A percentile compares a stretch with the other conserved stretches of the same genome.
Conservation (phyloP, 2,888 invertebrate genomes). For the Lithosia quadra region DNA sequence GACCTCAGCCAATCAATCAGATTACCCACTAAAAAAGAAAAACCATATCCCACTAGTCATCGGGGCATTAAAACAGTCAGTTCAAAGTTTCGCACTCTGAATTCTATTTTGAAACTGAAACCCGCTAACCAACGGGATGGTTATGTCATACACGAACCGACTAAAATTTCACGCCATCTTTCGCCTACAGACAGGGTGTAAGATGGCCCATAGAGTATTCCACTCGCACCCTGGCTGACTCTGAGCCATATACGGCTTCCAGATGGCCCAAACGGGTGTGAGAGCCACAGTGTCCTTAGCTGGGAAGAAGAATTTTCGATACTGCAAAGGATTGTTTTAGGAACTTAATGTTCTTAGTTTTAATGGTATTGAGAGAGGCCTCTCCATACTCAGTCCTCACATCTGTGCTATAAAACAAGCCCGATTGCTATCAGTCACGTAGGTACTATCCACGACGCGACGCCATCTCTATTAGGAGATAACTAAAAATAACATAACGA, state of each 20-base stretch:
- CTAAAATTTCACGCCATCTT: no score
- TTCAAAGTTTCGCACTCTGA: background rate
- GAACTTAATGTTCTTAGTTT: background rate
- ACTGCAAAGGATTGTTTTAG: background rate
- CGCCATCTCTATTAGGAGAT: slow-evolving; percentile 20
- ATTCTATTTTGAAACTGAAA: no score
- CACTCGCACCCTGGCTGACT: no score
- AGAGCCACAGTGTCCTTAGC: no score
- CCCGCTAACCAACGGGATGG: no score
- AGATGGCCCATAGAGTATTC: no score
- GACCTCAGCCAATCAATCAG: slow-evolving; percentile 16
- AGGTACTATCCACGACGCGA: slow-evolving; percentile 32
- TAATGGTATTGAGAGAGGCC: background rate
- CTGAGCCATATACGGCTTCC: no score
- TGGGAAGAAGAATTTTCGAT: background rate
- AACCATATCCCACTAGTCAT: background rate
- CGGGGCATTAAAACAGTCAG: background rate
- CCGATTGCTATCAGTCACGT: slow-evolving; percentile 35
- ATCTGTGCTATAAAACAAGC: background rate
- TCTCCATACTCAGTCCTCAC: background rate
- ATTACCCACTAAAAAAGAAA: background rate
- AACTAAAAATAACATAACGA: slow-evolving; percentile 36
- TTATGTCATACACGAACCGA: no score
- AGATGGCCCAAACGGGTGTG: no score
- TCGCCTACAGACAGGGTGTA: no score